These are phyloP conservation scores for Zosterops pallidus DNA, from an alignment of 2,113 vertebrate species.

Conservation along the genomic window DNA sequence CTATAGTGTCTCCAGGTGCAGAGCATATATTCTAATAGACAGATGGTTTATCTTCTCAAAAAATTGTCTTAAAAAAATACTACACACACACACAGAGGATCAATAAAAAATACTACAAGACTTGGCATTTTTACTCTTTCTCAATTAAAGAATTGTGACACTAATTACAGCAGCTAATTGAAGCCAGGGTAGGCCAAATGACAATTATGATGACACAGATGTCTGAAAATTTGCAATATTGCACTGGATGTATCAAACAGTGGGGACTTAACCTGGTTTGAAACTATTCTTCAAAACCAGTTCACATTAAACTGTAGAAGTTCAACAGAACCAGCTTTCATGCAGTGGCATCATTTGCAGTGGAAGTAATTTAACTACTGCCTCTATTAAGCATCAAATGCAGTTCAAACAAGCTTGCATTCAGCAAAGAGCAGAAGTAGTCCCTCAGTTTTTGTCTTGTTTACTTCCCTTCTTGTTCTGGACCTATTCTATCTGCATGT, in stretches of 20 bases:
- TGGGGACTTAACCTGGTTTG: background rate
- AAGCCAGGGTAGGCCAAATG: background rate
- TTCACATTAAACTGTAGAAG: background rate
- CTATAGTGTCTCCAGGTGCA: background rate
- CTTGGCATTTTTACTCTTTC: background rate
- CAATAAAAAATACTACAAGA: background rate
- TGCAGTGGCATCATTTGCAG: background rate
- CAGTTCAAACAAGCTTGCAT: background rate
- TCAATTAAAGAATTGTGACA: background rate
- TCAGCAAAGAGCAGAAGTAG: background rate
- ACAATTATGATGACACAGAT: background rate
- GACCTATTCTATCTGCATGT: background rate
- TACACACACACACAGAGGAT: background rate
- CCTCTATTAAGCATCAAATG: background rate
- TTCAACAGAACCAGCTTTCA: background rate
- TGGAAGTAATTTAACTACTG: background rate
- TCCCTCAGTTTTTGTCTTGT: background rate
- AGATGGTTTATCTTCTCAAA: background rate
- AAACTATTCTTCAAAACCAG: background rate
- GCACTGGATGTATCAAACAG: background rate
- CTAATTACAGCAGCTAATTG: background rate
- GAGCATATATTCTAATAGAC: background rate
- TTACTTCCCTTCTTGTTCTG: background rate
- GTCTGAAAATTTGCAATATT: background rate
- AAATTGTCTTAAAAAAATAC: background rate